Evolutionary conservation across 2,888 invertebrate genomes (phyloP), one percentile per base, ranked within the genome.

Genomic region (Drosophila crucigera): DNA sequence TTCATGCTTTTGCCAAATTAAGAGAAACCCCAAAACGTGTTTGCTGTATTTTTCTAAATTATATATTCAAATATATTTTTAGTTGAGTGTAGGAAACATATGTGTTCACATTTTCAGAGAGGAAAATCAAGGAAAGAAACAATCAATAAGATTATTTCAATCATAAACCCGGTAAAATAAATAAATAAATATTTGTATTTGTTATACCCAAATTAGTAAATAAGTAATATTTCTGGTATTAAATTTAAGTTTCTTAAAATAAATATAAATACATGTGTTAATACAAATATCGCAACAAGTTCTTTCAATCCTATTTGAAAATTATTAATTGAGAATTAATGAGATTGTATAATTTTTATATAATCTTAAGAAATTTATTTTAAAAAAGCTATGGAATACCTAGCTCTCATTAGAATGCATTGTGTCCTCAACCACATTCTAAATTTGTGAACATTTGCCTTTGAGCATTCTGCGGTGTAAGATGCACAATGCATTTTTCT

Each of bases 351-450:
- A 14, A n/a, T 25, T 14, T 54, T 5, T 14, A 22, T 6, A 22
- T 14, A 3, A 43, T 22, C 19, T 25, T 22, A 35, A 19, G 14
- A 11, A 7, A 41, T 61, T 2, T 14, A 16, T 14, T 19, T 19
- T 14, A 35, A 56, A n/a, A 19, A 25, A n/a, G 10, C 25, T 11
- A 9, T 52, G 52, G 22, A 30, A 25, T 30, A 43, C 33, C 33
- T 50, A 22, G 50, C 41, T 59, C 76, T 77, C 76, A 80, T 80
- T 80, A 76, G 65, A 4, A 30, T 19, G 47, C 43, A 53, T 70
- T 76, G 65, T 56, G 33, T 28, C n/a, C n/a, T 25, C 4, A 16
- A 16, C 30, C 47, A 25, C 19, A 56, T 22, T 71, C 43, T 31
- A 25, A 33, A 63, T 43, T 55, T 58, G 54, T 71, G 19, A 41